Conservation (phyloP, 2,113 vertebrate genomes). For the Narcine bancroftii region DNA sequence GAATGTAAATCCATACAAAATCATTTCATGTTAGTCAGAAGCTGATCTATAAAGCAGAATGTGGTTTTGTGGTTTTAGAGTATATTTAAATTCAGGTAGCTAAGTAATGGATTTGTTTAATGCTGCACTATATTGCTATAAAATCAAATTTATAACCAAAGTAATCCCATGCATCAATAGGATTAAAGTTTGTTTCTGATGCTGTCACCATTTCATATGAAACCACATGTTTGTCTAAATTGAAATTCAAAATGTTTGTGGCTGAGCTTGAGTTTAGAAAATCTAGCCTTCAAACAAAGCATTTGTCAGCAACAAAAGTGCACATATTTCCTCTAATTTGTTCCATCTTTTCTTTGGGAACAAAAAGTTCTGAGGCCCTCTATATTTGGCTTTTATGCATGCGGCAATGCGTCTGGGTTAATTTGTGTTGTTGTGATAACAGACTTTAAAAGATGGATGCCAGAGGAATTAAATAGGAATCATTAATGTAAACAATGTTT, state of each 20-base stretch:
- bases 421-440: neutral
- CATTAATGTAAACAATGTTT: slow-evolving; percentile 1
- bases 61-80: neutral
- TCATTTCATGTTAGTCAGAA: slow-evolving; percentile 1
- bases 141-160: slow-evolving; percentile 2
- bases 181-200: slow-evolving; percentile 24
- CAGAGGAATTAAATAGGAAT: slow-evolving; percentile 5
- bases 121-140: slow-evolving; percentile 1
- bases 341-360: neutral
- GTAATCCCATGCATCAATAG: neutral
- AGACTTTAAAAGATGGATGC: neutral
- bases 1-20: neutral
- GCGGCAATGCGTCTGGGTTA: neutral
- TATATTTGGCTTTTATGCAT: neutral
- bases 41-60: slow-evolving; percentile 15
- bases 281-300: slow-evolving; percentile 33
- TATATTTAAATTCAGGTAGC: neutral
- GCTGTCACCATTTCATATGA: neutral
- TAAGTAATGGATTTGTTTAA: slow-evolving; percentile 22
- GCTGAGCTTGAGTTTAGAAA: neutral
- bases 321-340: slow-evolving; percentile 1
- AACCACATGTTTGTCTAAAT: slow-evolving; percentile 7
- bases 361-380: neutral
- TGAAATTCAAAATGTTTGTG: neutral
- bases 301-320: slow-evolving; percentile 30